Base-by-base conservation (phyloP, 2,888 invertebrate species). In the Oxytorus armatus region DNA sequence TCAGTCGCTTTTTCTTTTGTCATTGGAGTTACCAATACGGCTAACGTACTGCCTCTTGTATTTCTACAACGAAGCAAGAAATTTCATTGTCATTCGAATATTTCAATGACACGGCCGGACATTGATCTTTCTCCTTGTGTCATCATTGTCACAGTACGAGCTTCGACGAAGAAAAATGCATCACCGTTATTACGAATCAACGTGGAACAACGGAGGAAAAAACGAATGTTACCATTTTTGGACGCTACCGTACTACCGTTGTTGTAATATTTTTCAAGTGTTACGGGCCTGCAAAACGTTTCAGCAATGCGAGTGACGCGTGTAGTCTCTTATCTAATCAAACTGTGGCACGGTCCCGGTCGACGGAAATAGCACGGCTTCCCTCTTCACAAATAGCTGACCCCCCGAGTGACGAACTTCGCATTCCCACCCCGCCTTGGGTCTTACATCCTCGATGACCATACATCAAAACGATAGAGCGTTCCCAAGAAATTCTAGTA, bases 331-430 rank as follows among this genome's bases (percentile, higher is more conserved):
- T 84, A 83, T 84, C 84, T 84, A 82, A 84, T 84, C 84, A 83
- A 82, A 83, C 65, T 85, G 84, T 85, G 87, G 84, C 80, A 72
- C 86, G 85, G 84, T 82, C 82, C 82, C 85, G 83, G 78, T 85
- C 83, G 85, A 87, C 90, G 90, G 90, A 90, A 90, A 88, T 87
- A 89, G 85, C 86, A 87, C 81, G 87, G 85, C 87, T 89, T 88
- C 53, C 51, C 51, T 68, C 51, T 85, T 86, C 85, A 86, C 86
- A 84, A 85, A 85, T 87, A 85, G 76, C 66, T 55, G 76, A 68
- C 57, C 72, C 57, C 72, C 53, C 65, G 72, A 55, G 47, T 72
- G 25, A 23, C 18, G 66, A 59, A 61, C 66, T 55, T 76, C 25
- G n/a, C 66, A 69, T 69, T 77, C 36, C 39, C 59, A 59, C 70